Conservation (phyloP, 1,140 invertebrate genomes). For the Procambarus clarkii region DNA sequence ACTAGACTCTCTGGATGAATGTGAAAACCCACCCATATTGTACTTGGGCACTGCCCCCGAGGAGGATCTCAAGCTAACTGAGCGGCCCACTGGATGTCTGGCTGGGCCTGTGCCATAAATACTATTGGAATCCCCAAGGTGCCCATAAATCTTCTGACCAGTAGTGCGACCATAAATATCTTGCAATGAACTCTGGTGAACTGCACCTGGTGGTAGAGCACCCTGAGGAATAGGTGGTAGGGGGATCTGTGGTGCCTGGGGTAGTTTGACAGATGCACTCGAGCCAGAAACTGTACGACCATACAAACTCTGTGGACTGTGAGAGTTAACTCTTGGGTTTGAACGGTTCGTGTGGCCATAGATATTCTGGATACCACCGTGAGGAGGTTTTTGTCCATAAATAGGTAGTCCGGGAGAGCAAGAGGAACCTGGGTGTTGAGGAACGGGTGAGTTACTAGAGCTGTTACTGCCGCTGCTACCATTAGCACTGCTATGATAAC, state of each 20-base stretch:
- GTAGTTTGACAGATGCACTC: conserved; percentile 45
- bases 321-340: conserved; percentile 27
- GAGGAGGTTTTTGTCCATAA: conserved; percentile 31
- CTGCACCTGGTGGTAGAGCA: conserved; percentile 26
- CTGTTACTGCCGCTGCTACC: conserved; percentile 69
- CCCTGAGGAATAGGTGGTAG: conserved; percentile 71
- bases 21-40: conserved; percentile 41
- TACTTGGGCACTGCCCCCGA: conserved; percentile 54
- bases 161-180: conserved; percentile 58
- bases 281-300: conserved; percentile 41
- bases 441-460: conserved; percentile 65
- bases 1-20: conserved; percentile 57
- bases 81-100: conserved; percentile 61
- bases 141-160: conserved; percentile 49
- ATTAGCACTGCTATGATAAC: conserved; percentile 66
- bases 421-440: conserved; percentile 38
- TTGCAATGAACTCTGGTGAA: conserved; percentile 43
- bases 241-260: conserved; percentile 65
- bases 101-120: conserved; percentile 29
- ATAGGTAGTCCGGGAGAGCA: conserved; percentile 39
- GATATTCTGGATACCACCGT: conserved; percentile 34
- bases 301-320: conserved; percentile 52
- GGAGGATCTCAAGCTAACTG: conserved; percentile 56
- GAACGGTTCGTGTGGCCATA: conserved; percentile 28
- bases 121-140: conserved; percentile 28